These are phyloP conservation scores for Thaleichthys pacificus DNA, from an alignment of 2,797 vertebrate genomes.

Conservation along the genomic window DNA sequence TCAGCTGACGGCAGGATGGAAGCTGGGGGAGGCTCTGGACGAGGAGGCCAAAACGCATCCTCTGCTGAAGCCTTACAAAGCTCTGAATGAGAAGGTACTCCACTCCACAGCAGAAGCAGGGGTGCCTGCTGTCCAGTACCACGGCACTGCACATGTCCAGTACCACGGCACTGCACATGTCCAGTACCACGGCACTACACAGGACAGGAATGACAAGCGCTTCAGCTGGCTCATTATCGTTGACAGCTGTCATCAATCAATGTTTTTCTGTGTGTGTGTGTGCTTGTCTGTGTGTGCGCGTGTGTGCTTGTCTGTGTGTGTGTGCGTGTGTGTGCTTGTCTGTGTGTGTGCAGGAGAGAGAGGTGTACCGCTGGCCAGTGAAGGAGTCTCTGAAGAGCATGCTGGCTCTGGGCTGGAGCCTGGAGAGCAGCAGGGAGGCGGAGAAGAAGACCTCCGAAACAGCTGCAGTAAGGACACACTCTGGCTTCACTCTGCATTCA, in stretches of 20 bases:
- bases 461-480: conserved; percentile 73
- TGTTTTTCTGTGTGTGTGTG: background rate
- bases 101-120: background rate
- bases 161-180: too few relatives aligned
- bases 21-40: conserved; percentile 85
- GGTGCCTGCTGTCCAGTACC: background rate
- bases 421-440: conserved; percentile 93
- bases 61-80: conserved; percentile 91
- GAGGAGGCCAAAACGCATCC: conserved; percentile 92
- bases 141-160: too few relatives aligned
- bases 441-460: conserved; percentile 84
- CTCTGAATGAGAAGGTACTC: conserved; percentile 91
- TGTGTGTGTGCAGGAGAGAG: conserved; percentile 82
- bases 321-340: conserved; percentile 10
- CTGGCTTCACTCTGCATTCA: background rate
- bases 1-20: conserved; percentile 91
- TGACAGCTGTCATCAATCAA: background rate
- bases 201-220: too few relatives aligned
- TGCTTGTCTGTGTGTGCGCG: conserved; percentile 15
- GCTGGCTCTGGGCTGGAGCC: conserved; percentile 90
- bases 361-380: conserved; percentile 95
- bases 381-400: conserved; percentile 97
- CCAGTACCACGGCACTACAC: too few relatives aligned
- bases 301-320: background rate
- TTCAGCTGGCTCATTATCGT: background rate